A percentile compares a stretch with the other conserved stretches of the same genome.
phyloP scores from a whole-genome alignment of 35 echinoderm and acorn worm genomes.

The Heliocidaris erythrogramma region DNA sequence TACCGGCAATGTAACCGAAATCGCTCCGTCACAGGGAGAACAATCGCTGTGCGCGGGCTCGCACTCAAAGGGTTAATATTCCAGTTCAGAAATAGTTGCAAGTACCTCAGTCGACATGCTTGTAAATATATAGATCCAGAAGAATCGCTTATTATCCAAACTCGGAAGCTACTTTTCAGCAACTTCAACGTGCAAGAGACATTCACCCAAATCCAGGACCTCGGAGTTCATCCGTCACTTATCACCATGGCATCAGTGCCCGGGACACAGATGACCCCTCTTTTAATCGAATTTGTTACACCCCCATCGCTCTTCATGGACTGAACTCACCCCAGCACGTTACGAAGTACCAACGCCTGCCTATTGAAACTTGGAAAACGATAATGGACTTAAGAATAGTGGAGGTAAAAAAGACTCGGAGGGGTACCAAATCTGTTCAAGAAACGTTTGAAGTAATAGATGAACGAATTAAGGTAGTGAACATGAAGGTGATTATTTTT shows the following conservation, averaged over 20 bases:
- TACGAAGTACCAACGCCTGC: too few relatives aligned
- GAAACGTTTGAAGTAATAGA: too few relatives aligned
- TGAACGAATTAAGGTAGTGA: too few relatives aligned
- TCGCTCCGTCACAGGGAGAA: too few relatives aligned
- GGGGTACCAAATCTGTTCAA: too few relatives aligned
- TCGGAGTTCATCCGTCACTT: not conserved
- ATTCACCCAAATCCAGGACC: conserved; percentile 20
- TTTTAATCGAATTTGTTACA: not conserved
- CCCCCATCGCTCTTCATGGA: not conserved
- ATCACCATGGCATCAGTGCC: not conserved
- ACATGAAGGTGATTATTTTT: too few relatives aligned
- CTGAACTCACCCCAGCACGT: not conserved
- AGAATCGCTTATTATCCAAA: conserved; percentile 17
- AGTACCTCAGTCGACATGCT: not conserved
- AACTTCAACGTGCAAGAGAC: not conserved
- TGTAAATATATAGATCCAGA: conserved; percentile 31
- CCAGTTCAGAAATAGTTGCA: not conserved
- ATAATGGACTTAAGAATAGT: too few relatives aligned
- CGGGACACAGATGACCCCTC: not conserved
- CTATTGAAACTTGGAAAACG: too few relatives aligned
- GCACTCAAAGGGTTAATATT: not conserved
- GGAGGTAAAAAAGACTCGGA: too few relatives aligned
- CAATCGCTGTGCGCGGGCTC: too few relatives aligned
- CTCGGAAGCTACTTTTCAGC: conserved; percentile 17
- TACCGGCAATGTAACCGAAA: too few relatives aligned